phyloP scores from a whole-genome alignment of 1,140 invertebrate genomes.

The Patella vulgata region DNA sequence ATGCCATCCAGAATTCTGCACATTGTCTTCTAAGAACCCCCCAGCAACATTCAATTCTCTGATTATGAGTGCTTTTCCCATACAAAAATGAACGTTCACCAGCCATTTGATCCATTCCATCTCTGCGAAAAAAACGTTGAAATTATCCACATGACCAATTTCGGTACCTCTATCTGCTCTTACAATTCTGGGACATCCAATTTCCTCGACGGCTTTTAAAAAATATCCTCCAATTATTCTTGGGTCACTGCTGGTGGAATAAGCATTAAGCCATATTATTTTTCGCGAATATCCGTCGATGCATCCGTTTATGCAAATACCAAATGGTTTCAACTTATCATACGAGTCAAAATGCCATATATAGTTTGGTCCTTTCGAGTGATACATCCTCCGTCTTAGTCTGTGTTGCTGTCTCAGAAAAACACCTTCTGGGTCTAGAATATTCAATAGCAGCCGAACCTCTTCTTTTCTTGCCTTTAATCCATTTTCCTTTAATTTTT shows the following conservation, averaged over 20 bases:
- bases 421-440: conserved; percentile 28
- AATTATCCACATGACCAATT: conserved; percentile 30
- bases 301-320: conserved; percentile 51
- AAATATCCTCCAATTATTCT: conserved; percentile 45
- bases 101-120: conserved; percentile 9
- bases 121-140: conserved; percentile 18
- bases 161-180: conserved; percentile 37
- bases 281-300: conserved; percentile 56
- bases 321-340: conserved; percentile 59
- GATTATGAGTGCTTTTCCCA: conserved; percentile 33
- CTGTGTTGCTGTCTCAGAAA: conserved; percentile 7
- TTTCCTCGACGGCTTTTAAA: conserved; percentile 26
- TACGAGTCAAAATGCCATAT: conserved; percentile 58
- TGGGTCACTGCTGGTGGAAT: conserved; percentile 51
- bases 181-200: conserved; percentile 15
- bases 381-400: conserved; percentile 37
- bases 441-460: conserved; percentile 17
- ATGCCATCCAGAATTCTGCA: conserved; percentile 31
- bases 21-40: conserved; percentile 21
- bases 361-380: conserved; percentile 44
- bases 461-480: not conserved
- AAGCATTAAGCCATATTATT: conserved; percentile 56
- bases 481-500: conserved; percentile 9
- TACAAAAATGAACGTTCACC: conserved; percentile 23
- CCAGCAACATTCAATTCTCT: conserved; percentile 40